A percentile compares a stretch with the other conserved stretches of the same genome.
Evolutionary conservation across 2,888 invertebrate species (phyloP).

Genomic region (Augiades crinisus): DNA sequence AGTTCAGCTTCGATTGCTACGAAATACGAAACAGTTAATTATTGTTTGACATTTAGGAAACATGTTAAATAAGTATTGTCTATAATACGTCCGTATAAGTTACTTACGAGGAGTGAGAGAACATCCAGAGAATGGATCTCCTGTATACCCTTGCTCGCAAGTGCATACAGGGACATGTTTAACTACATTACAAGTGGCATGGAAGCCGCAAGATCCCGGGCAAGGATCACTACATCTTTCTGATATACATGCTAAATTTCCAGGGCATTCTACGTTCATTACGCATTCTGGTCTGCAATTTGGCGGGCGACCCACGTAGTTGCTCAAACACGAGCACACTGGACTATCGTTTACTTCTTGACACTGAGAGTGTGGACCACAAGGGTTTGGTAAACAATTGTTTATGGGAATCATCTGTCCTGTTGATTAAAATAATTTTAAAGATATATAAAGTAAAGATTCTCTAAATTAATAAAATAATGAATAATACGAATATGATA

Average conservation of each 20-base stretch:
- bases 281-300: slow-evolving; percentile 89
- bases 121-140: slow-evolving; percentile 91
- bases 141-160: slow-evolving; percentile 86
- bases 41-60: no score
- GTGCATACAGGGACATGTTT: slow-evolving; percentile 88
- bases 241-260: slow-evolving; percentile 86
- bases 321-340: slow-evolving; percentile 87
- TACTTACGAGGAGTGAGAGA: slow-evolving; percentile 82
- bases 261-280: slow-evolving; percentile 87
- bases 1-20: slow-evolving; percentile 78
- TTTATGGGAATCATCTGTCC: slow-evolving; percentile 71
- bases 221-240: slow-evolving; percentile 88
- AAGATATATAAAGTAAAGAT: not conserved
- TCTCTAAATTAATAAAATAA: not conserved
- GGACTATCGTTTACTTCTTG: slow-evolving; percentile 84
- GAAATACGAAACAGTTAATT: slow-evolving; percentile 37
- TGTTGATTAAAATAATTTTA: slow-evolving; percentile 45
- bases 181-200: slow-evolving; percentile 85
- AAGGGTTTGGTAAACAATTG: slow-evolving; percentile 87
- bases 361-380: slow-evolving; percentile 89
- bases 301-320: slow-evolving; percentile 90
- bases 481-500: slow-evolving; percentile 27
- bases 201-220: slow-evolving; percentile 87
- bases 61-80: no score
- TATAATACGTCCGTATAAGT: no score